Percentiles rank a stretch among this genome's conserved stretches.
These are phyloP conservation scores for Scolopax bukidnonensis DNA, from an alignment of 2,797 vertebrate species.

Conservation along the genomic window DNA sequence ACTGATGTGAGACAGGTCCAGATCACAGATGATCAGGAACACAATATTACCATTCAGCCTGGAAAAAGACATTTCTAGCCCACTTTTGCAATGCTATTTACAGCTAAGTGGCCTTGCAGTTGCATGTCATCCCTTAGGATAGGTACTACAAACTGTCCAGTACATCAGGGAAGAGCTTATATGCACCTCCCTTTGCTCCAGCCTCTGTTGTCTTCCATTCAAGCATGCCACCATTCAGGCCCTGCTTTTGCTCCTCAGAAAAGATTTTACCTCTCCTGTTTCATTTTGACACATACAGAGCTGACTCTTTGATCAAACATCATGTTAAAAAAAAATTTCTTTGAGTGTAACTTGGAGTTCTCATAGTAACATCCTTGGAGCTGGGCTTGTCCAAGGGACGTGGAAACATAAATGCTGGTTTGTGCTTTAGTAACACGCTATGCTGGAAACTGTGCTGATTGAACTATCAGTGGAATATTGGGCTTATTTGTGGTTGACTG, in stretches of 20 bases:
- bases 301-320: constrained; percentile 13
- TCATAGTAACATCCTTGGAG: background rate
- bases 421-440: background rate
- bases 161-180: background rate
- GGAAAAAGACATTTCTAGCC: background rate
- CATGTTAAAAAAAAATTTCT: constrained; percentile 30
- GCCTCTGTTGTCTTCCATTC: background rate
- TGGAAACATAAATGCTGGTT: background rate
- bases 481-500: constrained; percentile 63
- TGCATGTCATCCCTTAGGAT: background rate
- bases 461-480: constrained; percentile 30
- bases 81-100: background rate
- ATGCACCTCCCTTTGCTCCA: background rate
- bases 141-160: background rate
- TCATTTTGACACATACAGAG: background rate
- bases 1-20: background rate
- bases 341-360: constrained; percentile 1
- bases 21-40: background rate
- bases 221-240: background rate
- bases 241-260: background rate
- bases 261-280: background rate
- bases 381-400: constrained; percentile 15
- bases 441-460: constrained; percentile 4
- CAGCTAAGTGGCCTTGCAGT: background rate
- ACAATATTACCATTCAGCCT: background rate